These are phyloP conservation scores for Papilio xuthus DNA, from an alignment of 1,140 invertebrate species.

Conservation along the genomic window DNA sequence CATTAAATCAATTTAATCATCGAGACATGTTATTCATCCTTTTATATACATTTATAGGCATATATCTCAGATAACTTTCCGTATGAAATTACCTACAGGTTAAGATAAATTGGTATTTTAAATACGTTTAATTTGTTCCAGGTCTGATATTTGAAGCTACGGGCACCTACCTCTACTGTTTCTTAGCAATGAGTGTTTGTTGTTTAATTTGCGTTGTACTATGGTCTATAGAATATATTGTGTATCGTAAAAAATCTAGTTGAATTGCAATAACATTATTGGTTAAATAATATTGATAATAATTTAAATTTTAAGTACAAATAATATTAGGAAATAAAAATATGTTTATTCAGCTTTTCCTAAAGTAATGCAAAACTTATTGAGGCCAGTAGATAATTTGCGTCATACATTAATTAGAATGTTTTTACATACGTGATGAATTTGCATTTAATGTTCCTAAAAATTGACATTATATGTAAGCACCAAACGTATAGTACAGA, in stretches of 20 bases:
- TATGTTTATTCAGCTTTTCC: not conserved
- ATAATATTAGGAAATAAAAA: constrained; percentile 23
- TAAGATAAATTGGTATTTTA: not conserved
- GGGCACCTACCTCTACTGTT: constrained; percentile 72
- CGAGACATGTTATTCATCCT: constrained; percentile 7
- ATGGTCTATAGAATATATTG: constrained; percentile 69
- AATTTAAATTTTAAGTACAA: constrained; percentile 11
- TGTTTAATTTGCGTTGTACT: constrained; percentile 69
- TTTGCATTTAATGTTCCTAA: constrained; percentile 1
- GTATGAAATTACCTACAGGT: not conserved
- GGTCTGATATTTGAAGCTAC: constrained; percentile 70
- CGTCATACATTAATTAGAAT: constrained; percentile 7
- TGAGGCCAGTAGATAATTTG: constrained; percentile 16
- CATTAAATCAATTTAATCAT: not conserved
- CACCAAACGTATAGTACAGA: not conserved
- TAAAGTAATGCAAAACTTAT: not conserved
- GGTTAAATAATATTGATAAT: no score
- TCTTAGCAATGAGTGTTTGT: constrained; percentile 73
- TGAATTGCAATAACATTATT: constrained; percentile 10
- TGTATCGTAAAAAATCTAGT: constrained; percentile 49
- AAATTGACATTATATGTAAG: not conserved
- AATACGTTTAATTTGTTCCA: constrained; percentile 51
- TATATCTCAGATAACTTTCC: not conserved
- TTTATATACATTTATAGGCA: not conserved
- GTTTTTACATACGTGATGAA: not conserved